Evolutionary conservation across 2,888 invertebrate species (phyloP).

Genomic region (Pristionchus exspectatus): DNA sequence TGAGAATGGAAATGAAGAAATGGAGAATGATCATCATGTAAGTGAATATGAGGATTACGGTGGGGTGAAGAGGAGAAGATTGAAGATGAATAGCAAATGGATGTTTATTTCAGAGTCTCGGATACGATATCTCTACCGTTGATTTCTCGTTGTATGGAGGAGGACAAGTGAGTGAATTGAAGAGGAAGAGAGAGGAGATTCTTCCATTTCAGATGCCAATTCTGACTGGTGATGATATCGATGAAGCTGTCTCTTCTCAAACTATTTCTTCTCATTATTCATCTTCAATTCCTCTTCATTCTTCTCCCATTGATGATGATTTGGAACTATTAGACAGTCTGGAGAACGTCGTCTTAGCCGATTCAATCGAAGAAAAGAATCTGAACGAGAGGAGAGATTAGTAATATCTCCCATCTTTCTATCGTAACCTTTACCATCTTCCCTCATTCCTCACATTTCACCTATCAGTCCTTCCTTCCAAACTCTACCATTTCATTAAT

Average conservation of each 20-base stretch:
- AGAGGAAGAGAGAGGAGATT: not conserved
- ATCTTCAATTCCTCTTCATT: not conserved
- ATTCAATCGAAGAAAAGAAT: not conserved
- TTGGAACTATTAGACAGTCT: not conserved
- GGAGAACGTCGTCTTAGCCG: not conserved
- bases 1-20: not conserved
- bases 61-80: not conserved
- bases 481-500: not conserved
- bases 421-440: not conserved
- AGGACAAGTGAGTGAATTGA: not conserved
- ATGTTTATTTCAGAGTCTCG: not conserved
- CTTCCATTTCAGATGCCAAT: not conserved
- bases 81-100: not conserved
- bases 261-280: not conserved
- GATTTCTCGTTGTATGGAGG: not conserved
- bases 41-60: not conserved
- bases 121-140: not conserved
- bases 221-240: not conserved
- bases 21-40: not conserved
- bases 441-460: not conserved
- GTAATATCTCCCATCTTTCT: not conserved
- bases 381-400: not conserved
- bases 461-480: not conserved
- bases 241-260: not conserved
- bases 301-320: not conserved